Percentiles rank a stretch among this genome's conserved stretches.
Evolutionary conservation across 2,888 invertebrate genomes (phyloP).

Genomic region (Diachrysia chrysitis): DNA sequence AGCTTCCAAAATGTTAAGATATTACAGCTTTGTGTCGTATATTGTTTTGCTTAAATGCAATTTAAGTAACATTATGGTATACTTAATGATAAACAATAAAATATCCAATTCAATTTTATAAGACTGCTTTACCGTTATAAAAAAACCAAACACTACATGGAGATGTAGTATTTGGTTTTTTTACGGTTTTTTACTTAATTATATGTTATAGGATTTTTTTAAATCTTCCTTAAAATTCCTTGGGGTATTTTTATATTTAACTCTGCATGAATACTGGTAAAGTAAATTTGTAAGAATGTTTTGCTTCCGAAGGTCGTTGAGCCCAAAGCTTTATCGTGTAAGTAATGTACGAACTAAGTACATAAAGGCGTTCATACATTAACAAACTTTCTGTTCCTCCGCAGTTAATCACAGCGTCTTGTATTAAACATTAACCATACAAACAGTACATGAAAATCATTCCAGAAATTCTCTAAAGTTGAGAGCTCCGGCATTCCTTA

Average conservation of each 20-base stretch:
- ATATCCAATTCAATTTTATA: no score
- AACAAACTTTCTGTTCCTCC: slow-evolving; percentile 17
- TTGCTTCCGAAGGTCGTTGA: background rate
- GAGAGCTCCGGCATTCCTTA: slow-evolving; percentile 22
- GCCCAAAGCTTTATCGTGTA: background rate
- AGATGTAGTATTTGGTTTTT: no score
- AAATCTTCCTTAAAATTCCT: no score
- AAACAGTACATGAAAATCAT: slow-evolving; percentile 23
- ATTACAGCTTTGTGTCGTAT: no score
- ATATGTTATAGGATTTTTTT: no score
- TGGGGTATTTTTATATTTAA: background rate
- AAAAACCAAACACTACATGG: no score
- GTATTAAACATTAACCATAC: slow-evolving; percentile 38
- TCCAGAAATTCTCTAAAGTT: slow-evolving; percentile 23
- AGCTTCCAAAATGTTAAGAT: no score
- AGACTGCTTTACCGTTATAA: no score
- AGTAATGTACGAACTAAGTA: slow-evolving; percentile 4
- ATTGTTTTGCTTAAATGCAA: no score
- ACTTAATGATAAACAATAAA: no score
- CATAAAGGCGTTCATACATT: slow-evolving; percentile 1
- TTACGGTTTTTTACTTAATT: no score
- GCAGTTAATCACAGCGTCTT: slow-evolving; percentile 42
- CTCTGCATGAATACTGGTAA: background rate
- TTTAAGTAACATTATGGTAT: no score
- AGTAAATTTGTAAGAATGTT: background rate